A percentile compares a stretch with the other conserved stretches of the same genome.
These are phyloP conservation scores for Eumaeus atala DNA, from an alignment of 1,140 invertebrate species.

Conservation along the genomic window DNA sequence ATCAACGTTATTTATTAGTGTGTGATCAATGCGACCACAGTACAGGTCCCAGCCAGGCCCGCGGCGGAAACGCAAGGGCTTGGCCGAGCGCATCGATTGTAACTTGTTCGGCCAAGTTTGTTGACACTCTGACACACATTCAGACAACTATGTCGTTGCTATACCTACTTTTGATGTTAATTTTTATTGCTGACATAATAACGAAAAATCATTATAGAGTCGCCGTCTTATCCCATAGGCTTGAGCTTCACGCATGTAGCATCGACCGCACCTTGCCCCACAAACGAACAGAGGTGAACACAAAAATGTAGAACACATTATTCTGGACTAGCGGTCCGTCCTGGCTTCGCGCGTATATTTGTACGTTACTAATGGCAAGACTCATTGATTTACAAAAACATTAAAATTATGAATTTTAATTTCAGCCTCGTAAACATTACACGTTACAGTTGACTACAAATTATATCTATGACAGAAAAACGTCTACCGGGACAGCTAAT, in stretches of 20 bases:
- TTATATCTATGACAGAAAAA: too few species aligned
- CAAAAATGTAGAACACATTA: not conserved
- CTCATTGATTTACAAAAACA: too few species aligned
- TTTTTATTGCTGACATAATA: conserved; percentile 14
- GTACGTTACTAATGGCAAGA: too few species aligned
- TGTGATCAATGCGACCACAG: conserved; percentile 16
- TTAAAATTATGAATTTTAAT: too few species aligned
- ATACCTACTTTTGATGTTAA: conserved; percentile 13
- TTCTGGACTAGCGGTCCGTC: too few species aligned
- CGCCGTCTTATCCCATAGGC: not conserved
- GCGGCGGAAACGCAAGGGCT: conserved; percentile 29
- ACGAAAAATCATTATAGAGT: not conserved
- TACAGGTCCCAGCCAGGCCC: conserved; percentile 6
- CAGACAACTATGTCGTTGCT: conserved; percentile 25
- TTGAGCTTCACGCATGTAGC: not conserved
- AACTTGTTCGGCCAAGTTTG: conserved; percentile 18
- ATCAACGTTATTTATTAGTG: conserved; percentile 3
- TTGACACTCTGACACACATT: conserved; percentile 34
- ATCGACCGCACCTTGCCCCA: conserved; percentile 6
- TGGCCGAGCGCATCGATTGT: conserved; percentile 24
- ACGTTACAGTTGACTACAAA: too few species aligned
- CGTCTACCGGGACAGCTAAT: too few species aligned
- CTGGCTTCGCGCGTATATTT: too few species aligned
- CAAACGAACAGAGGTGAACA: conserved; percentile 3
- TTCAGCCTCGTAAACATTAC: too few species aligned